phyloP scores from a whole-genome alignment of 35 echinoderm and acorn worm species.

The Amphiura filiformis region DNA sequence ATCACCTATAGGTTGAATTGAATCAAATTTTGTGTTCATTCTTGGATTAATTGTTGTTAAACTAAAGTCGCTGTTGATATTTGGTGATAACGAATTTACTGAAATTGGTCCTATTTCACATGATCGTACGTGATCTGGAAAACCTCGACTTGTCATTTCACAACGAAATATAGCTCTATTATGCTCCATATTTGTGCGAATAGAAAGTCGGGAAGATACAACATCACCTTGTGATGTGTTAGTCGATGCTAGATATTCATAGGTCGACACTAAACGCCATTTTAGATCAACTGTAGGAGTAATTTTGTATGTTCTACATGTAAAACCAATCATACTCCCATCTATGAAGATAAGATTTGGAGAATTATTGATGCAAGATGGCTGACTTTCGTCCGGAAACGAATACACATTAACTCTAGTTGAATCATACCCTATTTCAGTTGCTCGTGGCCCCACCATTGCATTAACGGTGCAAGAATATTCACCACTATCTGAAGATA shows the following conservation, averaged over 20 bases:
- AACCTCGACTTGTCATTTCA: neutral
- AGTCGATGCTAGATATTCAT: neutral
- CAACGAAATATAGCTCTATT: neutral
- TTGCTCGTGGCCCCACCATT: neutral
- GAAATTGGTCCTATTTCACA: neutral
- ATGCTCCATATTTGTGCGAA: neutral
- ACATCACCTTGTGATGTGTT: neutral
- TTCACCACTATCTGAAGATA: neutral
- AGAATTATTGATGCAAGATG: neutral
- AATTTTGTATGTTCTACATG: neutral
- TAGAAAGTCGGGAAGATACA: neutral
- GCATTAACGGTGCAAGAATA: neutral
- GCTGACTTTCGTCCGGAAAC: neutral
- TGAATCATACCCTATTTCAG: neutral
- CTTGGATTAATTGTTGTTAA: neutral
- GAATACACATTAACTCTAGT: neutral
- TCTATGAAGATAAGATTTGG: neutral
- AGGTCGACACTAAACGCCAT: neutral
- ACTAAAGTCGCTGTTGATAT: neutral
- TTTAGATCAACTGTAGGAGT: neutral
- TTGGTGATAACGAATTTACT: neutral
- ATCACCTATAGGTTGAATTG: neutral
- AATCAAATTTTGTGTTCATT: neutral
- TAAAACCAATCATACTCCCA: neutral
- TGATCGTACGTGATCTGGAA: neutral